Base-by-base conservation (phyloP, 2,888 invertebrate genomes). In the Loripinus fragilis region DNA sequence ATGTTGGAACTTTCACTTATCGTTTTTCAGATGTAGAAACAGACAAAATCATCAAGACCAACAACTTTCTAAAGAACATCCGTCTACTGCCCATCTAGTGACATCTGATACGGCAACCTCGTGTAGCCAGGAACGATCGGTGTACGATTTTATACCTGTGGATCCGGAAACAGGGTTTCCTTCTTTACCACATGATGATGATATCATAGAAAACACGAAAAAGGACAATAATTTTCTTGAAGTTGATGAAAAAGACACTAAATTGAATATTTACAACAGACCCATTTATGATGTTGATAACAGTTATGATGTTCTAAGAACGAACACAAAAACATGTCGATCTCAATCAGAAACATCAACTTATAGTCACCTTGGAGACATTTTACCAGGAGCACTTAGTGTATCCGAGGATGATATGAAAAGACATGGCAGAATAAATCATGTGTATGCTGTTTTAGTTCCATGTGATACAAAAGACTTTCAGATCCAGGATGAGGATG, bases 241-340 rank as follows among this genome's bases (percentile, higher is more conserved):
- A 25, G 25, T 25, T 20, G 7, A 52, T 8, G 52, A 52, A 25
- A 7, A 52, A 2, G 10, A 12, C 25, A 25, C 52, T 5, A 52
- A 52, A 52, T 25, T 52, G 23, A 52, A 52, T 52, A 52, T 52
- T 52, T 52, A 52, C 25, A 25, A 23, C 25, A 52, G 52, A 52
- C 23, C 52, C 2, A 25, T 25, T 25, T 5, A 20, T 10, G 48
- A 48, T n/a, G 2, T 7, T 25, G 52, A 52, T 25, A 23, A 15
- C 8, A n/a, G 5, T 10, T 52, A 52, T 25, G 52, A 52, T 52
- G 52, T 52, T 17, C 25, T 52, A 52, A 52, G 25, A 8, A 45
- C 17, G 17, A 52, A 25, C 7, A 2, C 23, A 8, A 52, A 25
- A 52, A 23, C 52, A 25, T 52, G 25, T 25, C 52, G 52, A 7